Base-by-base conservation (phyloP, 2,113 vertebrate species). In the Calypte anna region DNA sequence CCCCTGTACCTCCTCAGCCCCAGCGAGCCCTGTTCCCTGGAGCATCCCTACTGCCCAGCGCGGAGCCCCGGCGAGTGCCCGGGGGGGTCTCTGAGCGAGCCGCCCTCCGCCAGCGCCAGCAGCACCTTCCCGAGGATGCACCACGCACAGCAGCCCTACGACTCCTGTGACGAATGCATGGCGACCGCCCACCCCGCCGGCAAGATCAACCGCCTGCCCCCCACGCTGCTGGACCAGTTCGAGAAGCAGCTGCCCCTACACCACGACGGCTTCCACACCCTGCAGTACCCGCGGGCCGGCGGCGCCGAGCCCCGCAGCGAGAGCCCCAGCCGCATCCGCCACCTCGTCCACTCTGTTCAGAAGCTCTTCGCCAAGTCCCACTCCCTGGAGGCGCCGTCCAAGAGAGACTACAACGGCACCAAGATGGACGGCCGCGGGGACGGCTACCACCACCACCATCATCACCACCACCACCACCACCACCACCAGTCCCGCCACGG, bases 351-450 rank as follows among this genome's bases (percentile, higher is more conserved):
- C 98, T 99, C 99, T 1, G 99, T 99, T 73, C 99, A 99, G 98
- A 99, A 99, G 88, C 99, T 99, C 85, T 99, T 99, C 4, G 99
- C 99, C 96, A 99, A 99, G 98, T 99, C 99, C 55, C 99, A 99
- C 97, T 99, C 99, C 66, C 97, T 99, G 95, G 99, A 99, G 95
- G 98, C 99, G 3, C 99, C 99, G 2, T 98, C 98, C 90, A 99
- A 99, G 97, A 97, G 99, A 74, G 99, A 99, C 91, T 98, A 98
- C 88, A 99, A 99, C 30, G 99, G 99, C 54, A 98, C 98, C 19
- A 98, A 98, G 98, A 98, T 98, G 59, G 99, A 99, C 67, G 98
- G 98, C 94, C 98, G 99, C 91, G 98, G 68, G 92, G 96, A 98
- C 63, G 96, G 97, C 98, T 99, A 97, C 98, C 99, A 98, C 92